These are phyloP conservation scores for Apteryx mantelli DNA, from an alignment of 2,113 vertebrate genomes.

Conservation along the genomic window DNA sequence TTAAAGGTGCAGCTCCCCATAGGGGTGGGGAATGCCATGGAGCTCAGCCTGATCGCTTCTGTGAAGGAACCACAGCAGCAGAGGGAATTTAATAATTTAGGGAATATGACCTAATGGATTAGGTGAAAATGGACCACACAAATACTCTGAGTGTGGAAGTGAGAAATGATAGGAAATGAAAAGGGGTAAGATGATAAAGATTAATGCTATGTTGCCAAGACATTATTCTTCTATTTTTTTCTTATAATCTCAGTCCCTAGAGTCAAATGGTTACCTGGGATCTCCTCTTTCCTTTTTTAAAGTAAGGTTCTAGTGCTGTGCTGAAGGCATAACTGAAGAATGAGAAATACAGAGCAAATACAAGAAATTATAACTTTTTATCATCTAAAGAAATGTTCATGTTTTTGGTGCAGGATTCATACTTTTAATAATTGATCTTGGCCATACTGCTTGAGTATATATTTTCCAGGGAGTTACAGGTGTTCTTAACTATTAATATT, in stretches of 20 bases:
- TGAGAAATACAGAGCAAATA: background rate
- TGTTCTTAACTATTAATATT: background rate
- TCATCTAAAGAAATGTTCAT: background rate
- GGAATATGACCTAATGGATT: background rate
- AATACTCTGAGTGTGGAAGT: background rate
- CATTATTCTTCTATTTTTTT: background rate
- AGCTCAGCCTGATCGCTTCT: background rate
- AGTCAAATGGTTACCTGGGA: background rate
- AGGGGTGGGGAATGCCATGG: background rate
- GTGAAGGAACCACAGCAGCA: background rate
- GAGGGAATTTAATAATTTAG: background rate
- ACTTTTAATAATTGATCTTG: background rate
- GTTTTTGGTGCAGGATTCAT: background rate
- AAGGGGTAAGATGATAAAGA: background rate
- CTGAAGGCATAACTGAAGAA: background rate
- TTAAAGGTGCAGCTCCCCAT: background rate
- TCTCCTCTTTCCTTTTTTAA: background rate
- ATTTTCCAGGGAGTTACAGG: background rate
- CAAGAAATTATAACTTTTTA: background rate
- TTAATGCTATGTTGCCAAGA: background rate
- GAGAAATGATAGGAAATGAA: background rate
- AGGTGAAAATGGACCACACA: background rate
- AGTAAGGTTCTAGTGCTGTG: background rate
- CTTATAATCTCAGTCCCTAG: background rate
- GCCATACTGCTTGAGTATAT: background rate